phyloP scores from a whole-genome alignment of 2,888 invertebrate genomes.

The Noctua janthina region DNA sequence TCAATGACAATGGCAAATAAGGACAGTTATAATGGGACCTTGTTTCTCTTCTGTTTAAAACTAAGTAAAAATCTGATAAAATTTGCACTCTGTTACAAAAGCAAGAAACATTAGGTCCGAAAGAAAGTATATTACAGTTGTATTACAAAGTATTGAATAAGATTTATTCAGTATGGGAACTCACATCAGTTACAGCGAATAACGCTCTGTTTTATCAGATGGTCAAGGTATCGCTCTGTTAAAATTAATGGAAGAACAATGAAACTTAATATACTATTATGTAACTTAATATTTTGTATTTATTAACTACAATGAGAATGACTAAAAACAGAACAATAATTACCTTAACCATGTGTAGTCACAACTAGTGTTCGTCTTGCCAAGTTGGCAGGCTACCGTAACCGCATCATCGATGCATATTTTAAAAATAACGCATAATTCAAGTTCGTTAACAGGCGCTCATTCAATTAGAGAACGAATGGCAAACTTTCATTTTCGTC shows the following conservation, averaged over 20 bases:
- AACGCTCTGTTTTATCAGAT: constrained; percentile 59
- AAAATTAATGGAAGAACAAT: constrained; percentile 86
- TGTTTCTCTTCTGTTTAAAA: constrained; percentile 40
- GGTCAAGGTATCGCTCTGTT: constrained; percentile 73
- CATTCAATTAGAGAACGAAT: constrained; percentile 51
- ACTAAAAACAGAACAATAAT: constrained; percentile 76
- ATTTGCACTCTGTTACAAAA: constrained; percentile 58
- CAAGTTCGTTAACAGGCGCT: constrained; percentile 72
- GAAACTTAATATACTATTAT: constrained; percentile 81
- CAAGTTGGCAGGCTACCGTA: constrained; percentile 79
- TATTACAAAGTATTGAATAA: constrained; percentile 76
- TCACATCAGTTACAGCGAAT: constrained; percentile 73
- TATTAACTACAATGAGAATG: constrained; percentile 74
- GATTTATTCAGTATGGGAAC: constrained; percentile 75
- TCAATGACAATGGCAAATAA: constrained; percentile 55
- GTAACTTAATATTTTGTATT: constrained; percentile 78
- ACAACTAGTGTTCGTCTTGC: constrained; percentile 70
- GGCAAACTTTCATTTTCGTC: constrained; percentile 66
- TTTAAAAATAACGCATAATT: constrained; percentile 63
- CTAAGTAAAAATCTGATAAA: constrained; percentile 52
- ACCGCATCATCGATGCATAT: constrained; percentile 66
- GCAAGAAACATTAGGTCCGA: constrained; percentile 73
- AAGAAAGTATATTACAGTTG: constrained; percentile 71
- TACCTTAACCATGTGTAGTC: constrained; percentile 76
- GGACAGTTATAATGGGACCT: constrained; percentile 45